phyloP scores from a whole-genome alignment of 2,888 invertebrate genomes.

The Calliopum simillimum region DNA sequence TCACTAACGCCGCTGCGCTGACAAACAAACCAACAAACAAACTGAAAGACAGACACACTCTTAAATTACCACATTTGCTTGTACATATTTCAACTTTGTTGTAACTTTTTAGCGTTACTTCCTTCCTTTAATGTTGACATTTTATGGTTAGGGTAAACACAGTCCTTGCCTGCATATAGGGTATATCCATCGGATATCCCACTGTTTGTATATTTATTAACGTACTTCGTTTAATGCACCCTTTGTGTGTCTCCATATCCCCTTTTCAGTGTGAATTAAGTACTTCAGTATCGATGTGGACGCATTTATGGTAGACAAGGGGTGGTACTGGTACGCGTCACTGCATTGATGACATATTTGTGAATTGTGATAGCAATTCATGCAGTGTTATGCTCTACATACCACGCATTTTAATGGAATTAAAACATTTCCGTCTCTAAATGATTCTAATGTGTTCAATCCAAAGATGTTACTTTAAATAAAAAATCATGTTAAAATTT shows the following conservation, averaged over 20 bases:
- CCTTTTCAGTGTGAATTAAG: slow-evolving; percentile 24
- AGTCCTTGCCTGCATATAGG: neutral
- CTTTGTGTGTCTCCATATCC: slow-evolving; percentile 4
- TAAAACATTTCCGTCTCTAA: slow-evolving; percentile 52
- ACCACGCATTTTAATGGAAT: slow-evolving; percentile 60
- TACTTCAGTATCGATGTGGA: neutral
- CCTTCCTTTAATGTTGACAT: slow-evolving; percentile 19
- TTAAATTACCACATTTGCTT: no score
- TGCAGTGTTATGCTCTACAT: slow-evolving; percentile 53
- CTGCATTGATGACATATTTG: slow-evolving; percentile 59
- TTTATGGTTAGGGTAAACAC: no score
- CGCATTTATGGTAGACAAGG: slow-evolving; percentile 7
- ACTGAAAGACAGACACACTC: no score
- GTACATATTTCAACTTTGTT: neutral
- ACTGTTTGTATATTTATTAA: slow-evolving; percentile 46
- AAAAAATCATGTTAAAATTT: no score
- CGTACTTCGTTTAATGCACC: slow-evolving; percentile 44
- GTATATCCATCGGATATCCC: slow-evolving; percentile 52
- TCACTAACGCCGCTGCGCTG: slow-evolving; percentile 37
- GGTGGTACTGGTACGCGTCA: slow-evolving; percentile 29
- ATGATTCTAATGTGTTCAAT: neutral
- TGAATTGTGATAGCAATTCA: slow-evolving; percentile 37
- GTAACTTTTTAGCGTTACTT: neutral
- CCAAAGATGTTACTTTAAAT: neutral
- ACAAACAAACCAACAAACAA: slow-evolving; percentile 28